Percentiles rank a stretch among this genome's conserved stretches.
These are phyloP conservation scores for Triplophysa yarkandensis DNA, from an alignment of 2,797 vertebrate species.

Conservation along the genomic window DNA sequence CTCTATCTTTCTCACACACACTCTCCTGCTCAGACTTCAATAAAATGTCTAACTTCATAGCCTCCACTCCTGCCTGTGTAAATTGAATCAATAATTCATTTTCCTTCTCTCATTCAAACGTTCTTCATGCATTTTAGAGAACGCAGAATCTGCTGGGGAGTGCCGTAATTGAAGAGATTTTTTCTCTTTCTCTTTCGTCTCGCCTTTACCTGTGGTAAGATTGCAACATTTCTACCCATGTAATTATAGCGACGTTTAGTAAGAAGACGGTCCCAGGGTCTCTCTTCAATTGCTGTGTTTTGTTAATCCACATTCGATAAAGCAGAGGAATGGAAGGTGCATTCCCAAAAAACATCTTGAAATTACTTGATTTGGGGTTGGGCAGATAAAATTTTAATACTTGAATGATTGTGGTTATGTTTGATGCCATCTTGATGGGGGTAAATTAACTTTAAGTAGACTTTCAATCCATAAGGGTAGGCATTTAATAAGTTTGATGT, in stretches of 20 bases:
- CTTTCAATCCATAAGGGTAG: background rate
- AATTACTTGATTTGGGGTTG: background rate
- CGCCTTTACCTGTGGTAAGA: slow-evolving; percentile 18
- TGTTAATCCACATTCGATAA: slow-evolving; percentile 35
- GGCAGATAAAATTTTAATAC: slow-evolving; percentile 4
- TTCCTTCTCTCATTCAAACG: slow-evolving; percentile 76
- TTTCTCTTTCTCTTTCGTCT: slow-evolving; percentile 19
- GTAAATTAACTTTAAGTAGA: background rate
- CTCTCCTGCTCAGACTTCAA: slow-evolving; percentile 25
- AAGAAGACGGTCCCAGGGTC: slow-evolving; percentile 14
- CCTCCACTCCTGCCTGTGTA: slow-evolving; percentile 66
- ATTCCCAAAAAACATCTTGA: slow-evolving; percentile 11
- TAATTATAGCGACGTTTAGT: slow-evolving; percentile 35
- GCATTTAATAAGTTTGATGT: background rate
- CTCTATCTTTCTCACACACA: background rate
- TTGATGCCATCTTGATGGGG: slow-evolving; percentile 6
- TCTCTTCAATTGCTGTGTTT: slow-evolving; percentile 16
- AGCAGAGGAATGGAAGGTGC: slow-evolving; percentile 17
- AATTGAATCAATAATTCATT: slow-evolving; percentile 81
- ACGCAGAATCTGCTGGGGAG: slow-evolving; percentile 68
- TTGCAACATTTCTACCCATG: slow-evolving; percentile 14
- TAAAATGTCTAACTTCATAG: slow-evolving; percentile 58
- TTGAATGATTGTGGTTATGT: background rate
- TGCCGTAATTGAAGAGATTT: slow-evolving; percentile 67
- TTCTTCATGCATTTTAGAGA: slow-evolving; percentile 58